Evolutionary conservation across 1,140 invertebrate genomes (phyloP).

Genomic region (Drosophila bocqueti): DNA sequence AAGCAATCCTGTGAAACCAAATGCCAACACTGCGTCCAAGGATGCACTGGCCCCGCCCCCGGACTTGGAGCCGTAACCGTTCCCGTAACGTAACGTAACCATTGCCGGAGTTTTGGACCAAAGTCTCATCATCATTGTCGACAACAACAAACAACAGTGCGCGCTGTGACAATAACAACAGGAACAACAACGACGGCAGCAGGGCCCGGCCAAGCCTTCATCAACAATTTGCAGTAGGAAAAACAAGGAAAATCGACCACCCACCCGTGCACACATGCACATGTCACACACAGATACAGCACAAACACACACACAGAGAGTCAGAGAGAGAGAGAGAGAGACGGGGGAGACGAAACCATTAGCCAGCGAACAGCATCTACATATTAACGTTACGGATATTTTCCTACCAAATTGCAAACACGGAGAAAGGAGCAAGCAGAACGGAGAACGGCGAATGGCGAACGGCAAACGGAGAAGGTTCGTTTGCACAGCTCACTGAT

Average conservation of each 20-base stretch:
- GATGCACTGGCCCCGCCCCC: slow-evolving; percentile 3
- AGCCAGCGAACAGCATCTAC: slow-evolving; percentile 49
- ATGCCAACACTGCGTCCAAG: neutral
- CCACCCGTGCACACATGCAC: slow-evolving; percentile 35
- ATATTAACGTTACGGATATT: slow-evolving; percentile 71
- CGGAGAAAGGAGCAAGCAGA: slow-evolving; percentile 3
- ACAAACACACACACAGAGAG: neutral
- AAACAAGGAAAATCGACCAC: slow-evolving; percentile 61
- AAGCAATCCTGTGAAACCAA: neutral
- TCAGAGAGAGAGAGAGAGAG: too few species aligned
- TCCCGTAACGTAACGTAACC: slow-evolving; percentile 15
- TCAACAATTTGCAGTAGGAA: slow-evolving; percentile 76
- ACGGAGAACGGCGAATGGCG: neutral
- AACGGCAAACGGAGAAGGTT: slow-evolving; percentile 14
- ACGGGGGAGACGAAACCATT: slow-evolving; percentile 29
- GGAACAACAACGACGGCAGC: slow-evolving; percentile 28
- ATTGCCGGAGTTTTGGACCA: slow-evolving; percentile 24
- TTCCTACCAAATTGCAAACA: slow-evolving; percentile 57
- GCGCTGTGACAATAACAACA: slow-evolving; percentile 27
- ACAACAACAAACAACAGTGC: slow-evolving; percentile 60
- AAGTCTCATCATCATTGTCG: slow-evolving; percentile 70
- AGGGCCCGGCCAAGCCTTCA: slow-evolving; percentile 49
- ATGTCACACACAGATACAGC: slow-evolving; percentile 33
- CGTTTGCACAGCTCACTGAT: slow-evolving; percentile 52
- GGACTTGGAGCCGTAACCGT: slow-evolving; percentile 15